A percentile compares a stretch with the other conserved stretches of the same genome.
phyloP scores from a whole-genome alignment of 1,140 invertebrate species.

The Leptestheria dahalacensis region DNA sequence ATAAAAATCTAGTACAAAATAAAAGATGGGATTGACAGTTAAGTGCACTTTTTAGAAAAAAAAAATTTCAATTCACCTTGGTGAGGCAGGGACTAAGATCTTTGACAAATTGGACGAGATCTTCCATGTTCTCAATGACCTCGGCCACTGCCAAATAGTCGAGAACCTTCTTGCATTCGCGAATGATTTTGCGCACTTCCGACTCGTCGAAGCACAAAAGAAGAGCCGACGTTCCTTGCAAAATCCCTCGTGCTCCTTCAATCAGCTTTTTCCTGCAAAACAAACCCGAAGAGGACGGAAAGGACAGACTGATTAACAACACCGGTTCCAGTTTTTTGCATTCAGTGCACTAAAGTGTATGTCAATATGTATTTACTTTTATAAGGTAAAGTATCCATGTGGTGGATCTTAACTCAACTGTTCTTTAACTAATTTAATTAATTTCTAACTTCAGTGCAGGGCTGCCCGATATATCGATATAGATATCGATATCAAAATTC shows the following conservation, averaged over 20 bases:
- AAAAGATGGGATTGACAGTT: constrained; percentile 33
- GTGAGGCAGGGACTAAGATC: constrained; percentile 78
- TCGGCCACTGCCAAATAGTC: constrained; percentile 97
- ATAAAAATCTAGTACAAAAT: constrained; percentile 28
- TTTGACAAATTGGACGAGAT: constrained; percentile 91
- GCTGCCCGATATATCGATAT: no score
- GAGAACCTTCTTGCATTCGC: constrained; percentile 90
- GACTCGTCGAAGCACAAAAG: constrained; percentile 96
- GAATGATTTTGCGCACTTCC: constrained; percentile 96
- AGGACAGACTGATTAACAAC: no score
- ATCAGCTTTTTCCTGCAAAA: constrained; percentile 65
- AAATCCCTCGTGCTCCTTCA: constrained; percentile 80
- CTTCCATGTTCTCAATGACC: constrained; percentile 96
- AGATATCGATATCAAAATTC: no score
- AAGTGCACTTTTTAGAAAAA: constrained; percentile 16
- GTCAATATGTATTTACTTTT: no score
- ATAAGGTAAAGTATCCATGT: no score
- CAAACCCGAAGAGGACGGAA: no score
- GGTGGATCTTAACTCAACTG: no score
- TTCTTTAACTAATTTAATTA: no score
- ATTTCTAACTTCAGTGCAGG: no score
- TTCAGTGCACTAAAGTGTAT: no score
- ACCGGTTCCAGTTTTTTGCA: no score
- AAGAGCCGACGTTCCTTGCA: constrained; percentile 95
- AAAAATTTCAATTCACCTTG: constrained; percentile 53